A percentile compares a stretch with the other conserved stretches of the same genome.
Evolutionary conservation across 1,140 invertebrate genomes (phyloP).

Genomic region (Orius laevigatus): DNA sequence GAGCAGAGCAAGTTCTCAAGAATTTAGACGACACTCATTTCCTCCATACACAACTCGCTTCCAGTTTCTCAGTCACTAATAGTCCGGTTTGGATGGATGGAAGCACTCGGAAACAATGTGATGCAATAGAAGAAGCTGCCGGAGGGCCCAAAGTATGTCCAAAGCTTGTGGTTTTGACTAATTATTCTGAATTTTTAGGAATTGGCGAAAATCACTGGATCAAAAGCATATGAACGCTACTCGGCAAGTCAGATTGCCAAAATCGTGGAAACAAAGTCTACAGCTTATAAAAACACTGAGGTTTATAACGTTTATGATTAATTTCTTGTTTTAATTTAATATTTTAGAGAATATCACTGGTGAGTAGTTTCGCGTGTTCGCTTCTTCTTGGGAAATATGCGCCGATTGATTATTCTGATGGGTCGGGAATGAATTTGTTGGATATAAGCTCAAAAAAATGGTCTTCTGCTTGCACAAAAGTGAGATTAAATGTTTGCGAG

Average conservation of each 20-base stretch:
- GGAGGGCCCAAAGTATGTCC: constrained; percentile 53
- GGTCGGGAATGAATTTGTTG: constrained; percentile 91
- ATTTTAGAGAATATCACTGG: constrained; percentile 68
- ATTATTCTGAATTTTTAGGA: constrained; percentile 32
- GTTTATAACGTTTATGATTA: constrained; percentile 28
- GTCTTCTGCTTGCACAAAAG: constrained; percentile 57
- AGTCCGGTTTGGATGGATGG: constrained; percentile 97
- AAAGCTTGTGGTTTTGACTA: not conserved
- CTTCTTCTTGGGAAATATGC: constrained; percentile 80
- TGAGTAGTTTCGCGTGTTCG: constrained; percentile 83
- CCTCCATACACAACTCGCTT: constrained; percentile 65
- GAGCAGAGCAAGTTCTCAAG: constrained; percentile 43
- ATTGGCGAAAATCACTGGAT: constrained; percentile 77
- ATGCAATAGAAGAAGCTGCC: constrained; percentile 55
- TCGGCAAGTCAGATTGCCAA: constrained; percentile 88
- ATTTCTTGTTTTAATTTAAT: constrained; percentile 10
- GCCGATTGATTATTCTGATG: constrained; percentile 81
- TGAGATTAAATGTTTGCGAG: constrained; percentile 22
- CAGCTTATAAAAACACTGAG: constrained; percentile 66
- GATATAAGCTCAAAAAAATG: constrained; percentile 68
- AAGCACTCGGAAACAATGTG: constrained; percentile 68
- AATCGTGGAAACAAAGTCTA: constrained; percentile 51
- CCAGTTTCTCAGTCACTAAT: constrained; percentile 55
- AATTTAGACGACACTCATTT: constrained; percentile 55
- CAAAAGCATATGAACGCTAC: constrained; percentile 82